A percentile compares a stretch with the other conserved stretches of the same genome.
Evolutionary conservation across 1,140 invertebrate species (phyloP).

Genomic region (Stegodyphus mimosarum): DNA sequence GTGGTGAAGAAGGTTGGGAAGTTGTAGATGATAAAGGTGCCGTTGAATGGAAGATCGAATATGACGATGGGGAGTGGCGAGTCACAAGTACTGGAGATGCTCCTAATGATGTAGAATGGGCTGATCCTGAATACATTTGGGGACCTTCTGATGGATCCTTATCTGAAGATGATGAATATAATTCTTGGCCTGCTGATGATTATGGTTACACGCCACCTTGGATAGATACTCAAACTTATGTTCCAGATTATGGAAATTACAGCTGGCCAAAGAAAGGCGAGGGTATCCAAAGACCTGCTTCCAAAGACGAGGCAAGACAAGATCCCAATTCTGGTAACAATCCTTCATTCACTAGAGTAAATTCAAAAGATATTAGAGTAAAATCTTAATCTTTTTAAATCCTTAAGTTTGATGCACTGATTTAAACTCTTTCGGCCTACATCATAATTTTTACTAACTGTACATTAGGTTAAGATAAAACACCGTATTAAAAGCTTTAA

Average conservation of each 20-base stretch:
- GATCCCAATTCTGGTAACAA: too few species aligned
- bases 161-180: conserved; percentile 37
- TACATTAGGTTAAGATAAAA: too few species aligned
- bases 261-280: conserved; percentile 4
- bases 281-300: neutral
- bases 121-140: conserved; percentile 38
- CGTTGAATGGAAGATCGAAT: conserved; percentile 52
- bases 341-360: too few species aligned
- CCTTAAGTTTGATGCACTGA: too few species aligned
- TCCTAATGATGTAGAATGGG: conserved; percentile 27
- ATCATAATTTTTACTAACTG: too few species aligned
- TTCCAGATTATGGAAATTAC: conserved; percentile 14
- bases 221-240: conserved; percentile 18
- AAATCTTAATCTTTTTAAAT: too few species aligned
- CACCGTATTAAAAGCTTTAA: too few species aligned
- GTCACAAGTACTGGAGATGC: conserved; percentile 40
- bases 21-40: conserved; percentile 49
- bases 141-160: conserved; percentile 11
- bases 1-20: conserved; percentile 46
- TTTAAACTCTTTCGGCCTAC: too few species aligned
- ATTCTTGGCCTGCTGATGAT: conserved; percentile 33
- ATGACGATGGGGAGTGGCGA: conserved; percentile 46
- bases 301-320: too few species aligned
- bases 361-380: too few species aligned
- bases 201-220: conserved; percentile 21